A percentile compares a stretch with the other conserved stretches of the same genome.
phyloP scores from a whole-genome alignment of 2,113 vertebrate genomes.

The Spheniscus mendiculus region DNA sequence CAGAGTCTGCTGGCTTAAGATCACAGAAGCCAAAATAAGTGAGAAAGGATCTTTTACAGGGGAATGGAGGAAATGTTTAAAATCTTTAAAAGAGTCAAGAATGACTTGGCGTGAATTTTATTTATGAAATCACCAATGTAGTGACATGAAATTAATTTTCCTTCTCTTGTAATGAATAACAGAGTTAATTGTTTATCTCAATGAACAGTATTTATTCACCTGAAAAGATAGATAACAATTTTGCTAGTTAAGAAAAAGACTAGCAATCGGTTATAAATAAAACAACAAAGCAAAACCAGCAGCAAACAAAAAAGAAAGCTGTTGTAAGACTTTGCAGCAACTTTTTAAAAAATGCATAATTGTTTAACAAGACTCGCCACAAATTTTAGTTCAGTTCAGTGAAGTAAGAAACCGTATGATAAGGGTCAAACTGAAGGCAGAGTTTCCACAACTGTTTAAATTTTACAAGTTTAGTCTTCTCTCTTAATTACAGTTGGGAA shows the following conservation, averaged over 20 bases:
- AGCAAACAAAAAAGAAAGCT: background rate
- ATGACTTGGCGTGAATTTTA: background rate
- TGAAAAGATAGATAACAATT: background rate
- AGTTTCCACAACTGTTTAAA: background rate
- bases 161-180: background rate
- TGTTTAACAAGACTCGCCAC: background rate
- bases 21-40: constrained; percentile 13
- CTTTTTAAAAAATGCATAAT: background rate
- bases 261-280: background rate
- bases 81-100: background rate
- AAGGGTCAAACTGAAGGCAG: background rate
- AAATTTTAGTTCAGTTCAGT: background rate
- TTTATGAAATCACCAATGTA: background rate
- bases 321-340: background rate
- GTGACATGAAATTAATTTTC: background rate
- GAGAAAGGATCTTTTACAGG: background rate
- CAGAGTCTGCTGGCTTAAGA: background rate
- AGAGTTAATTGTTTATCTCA: background rate
- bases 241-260: background rate
- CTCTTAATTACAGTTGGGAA: background rate
- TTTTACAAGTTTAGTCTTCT: background rate
- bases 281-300: background rate
- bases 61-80: background rate
- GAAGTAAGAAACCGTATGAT: background rate
- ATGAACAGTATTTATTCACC: background rate